Conservation (phyloP, 37 sponge, comb jelly and placozoan genomes). For the Trichoplax adhaerens region DNA sequence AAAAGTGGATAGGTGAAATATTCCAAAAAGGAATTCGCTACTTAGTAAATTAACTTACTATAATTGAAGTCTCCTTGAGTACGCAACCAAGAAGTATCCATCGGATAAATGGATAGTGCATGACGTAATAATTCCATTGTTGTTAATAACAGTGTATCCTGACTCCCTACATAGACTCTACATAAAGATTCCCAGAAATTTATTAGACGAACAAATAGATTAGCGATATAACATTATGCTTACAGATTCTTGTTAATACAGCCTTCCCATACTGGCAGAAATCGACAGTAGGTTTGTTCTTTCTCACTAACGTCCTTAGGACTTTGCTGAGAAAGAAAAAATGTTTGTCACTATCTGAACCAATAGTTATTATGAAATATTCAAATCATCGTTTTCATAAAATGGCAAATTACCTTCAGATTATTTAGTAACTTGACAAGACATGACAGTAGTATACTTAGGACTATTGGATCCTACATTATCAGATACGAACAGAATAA, state of each 20-base stretch:
- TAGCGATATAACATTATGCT: no score
- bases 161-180: no score
- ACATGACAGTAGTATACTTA: constrained; percentile 34
- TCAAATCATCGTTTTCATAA: not conserved
- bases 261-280: no score
- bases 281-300: constrained; percentile 4
- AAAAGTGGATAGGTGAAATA: constrained; percentile 9
- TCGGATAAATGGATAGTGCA: constrained; percentile 25
- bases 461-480: not conserved
- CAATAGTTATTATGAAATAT: not conserved
- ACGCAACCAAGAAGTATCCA: constrained; percentile 23
- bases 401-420: constrained; percentile 21
- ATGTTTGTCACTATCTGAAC: not conserved
- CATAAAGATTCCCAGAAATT: no score
- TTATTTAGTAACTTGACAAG: constrained; percentile 47
- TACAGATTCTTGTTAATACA: no score
- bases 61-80: constrained; percentile 21
- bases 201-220: no score
- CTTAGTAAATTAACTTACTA: constrained; percentile 14
- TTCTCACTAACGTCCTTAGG: constrained; percentile 26
- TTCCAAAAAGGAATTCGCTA: not conserved
- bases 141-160: no score
- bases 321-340: constrained; percentile 17
- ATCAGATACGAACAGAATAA: no score
- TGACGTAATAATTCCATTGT: not conserved